These are phyloP conservation scores for Salvelinus sp. DNA, from an alignment of 2,113 vertebrate species.

Conservation along the genomic window DNA sequence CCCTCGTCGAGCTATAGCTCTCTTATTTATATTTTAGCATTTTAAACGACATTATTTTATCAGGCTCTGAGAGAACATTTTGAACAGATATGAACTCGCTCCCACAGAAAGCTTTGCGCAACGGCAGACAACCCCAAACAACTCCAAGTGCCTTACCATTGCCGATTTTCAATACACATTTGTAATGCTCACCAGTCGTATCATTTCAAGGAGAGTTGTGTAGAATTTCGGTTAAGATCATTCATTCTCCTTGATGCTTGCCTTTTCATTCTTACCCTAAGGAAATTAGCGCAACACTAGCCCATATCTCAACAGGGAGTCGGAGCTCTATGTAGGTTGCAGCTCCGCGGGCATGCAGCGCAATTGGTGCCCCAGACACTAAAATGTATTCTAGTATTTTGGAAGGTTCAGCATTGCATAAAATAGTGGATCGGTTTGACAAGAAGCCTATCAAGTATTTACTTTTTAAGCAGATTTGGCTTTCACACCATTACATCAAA, in stretches of 20 bases:
- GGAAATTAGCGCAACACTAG: conserved; percentile 31
- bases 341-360: background rate
- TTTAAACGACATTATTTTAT: too few species aligned
- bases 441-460: background rate
- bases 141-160: background rate
- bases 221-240: conserved; percentile 6
- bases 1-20: background rate
- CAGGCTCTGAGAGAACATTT: background rate
- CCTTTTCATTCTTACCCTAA: conserved; percentile 6
- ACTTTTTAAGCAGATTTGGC: background rate
- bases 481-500: background rate
- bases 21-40: background rate
- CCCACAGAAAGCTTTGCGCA: background rate
- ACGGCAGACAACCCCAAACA: background rate
- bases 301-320: conserved; percentile 55
- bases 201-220: background rate
- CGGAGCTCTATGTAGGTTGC: conserved; percentile 21
- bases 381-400: conserved; percentile 54
- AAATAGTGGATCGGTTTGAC: background rate
- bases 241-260: conserved; percentile 1
- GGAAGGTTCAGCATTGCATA: background rate
- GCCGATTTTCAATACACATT: background rate
- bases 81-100: background rate
- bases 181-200: background rate
- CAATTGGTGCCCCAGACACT: background rate